Evolutionary conservation across 2,888 invertebrate genomes (phyloP).

Genomic region (Lasioglossum morio): DNA sequence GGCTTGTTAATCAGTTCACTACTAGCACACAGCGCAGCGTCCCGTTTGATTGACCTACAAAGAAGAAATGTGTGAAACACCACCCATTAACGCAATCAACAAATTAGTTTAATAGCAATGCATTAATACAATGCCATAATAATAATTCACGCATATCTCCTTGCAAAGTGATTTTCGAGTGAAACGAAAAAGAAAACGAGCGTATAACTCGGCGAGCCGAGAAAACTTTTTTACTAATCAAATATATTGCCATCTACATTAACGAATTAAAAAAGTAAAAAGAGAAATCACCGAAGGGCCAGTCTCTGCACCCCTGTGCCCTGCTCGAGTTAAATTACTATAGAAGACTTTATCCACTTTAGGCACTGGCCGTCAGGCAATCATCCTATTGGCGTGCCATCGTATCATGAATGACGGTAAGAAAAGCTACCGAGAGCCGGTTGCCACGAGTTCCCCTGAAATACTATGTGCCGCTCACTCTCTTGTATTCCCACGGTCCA

Average conservation of each 20-base stretch:
- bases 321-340: slow-evolving; percentile 80
- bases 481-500: slow-evolving; percentile 72
- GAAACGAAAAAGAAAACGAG: too few species aligned
- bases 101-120: background rate
- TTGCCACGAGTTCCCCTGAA: slow-evolving; percentile 77
- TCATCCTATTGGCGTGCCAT: slow-evolving; percentile 82
- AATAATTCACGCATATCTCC: background rate
- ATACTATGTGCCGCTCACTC: slow-evolving; percentile 68
- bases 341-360: slow-evolving; percentile 83
- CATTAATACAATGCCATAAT: background rate
- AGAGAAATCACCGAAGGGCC: slow-evolving; percentile 49
- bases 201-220: background rate
- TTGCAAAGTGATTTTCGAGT: background rate
- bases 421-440: slow-evolving; percentile 78
- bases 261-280: slow-evolving; percentile 1
- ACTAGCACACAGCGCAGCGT: background rate
- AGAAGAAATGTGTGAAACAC: slow-evolving; percentile 28
- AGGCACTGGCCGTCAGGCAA: slow-evolving; percentile 80
- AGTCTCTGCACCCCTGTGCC: slow-evolving; percentile 69
- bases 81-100: slow-evolving; percentile 25
- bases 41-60: background rate
- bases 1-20: background rate
- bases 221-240: background rate
- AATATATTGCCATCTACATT: background rate
- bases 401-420: slow-evolving; percentile 80